Evolutionary conservation across 2,797 vertebrate species (phyloP), one percentile per base, ranked within the genome.

Genomic region (Brachyrhaphis roseni): DNA sequence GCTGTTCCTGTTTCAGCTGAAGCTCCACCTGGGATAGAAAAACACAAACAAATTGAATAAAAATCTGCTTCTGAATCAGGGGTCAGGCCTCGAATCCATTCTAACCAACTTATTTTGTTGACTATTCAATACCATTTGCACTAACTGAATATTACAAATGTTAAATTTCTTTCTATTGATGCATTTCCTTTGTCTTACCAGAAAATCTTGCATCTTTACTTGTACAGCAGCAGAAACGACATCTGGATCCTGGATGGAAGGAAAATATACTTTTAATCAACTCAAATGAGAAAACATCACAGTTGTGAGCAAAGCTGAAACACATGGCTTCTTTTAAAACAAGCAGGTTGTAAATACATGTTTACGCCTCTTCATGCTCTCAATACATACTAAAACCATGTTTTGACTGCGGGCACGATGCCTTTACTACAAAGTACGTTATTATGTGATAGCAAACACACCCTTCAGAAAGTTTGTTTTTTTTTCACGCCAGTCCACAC

Each of bases 161-260:
- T 23, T 20, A 68, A 26, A 68, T 26, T 41, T 20, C 10, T 41
- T 20, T 41, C 20, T 41, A 26, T 2, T 12, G 3, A 53, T 62
- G 2, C 3, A 28, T 31, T 23, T 31, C 6, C 2, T 53, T 16
- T 41, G 49, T 83, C 84, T 87, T 86, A 95, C 94, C 92, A 88
- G 46, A 55, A 91, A 8, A 75, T 0, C 64, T n/a, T 90, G 81
- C 82, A 93, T 85, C 82, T 88, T 92, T 13, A 47, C 82, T 23
- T 93, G 90, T 0, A 93, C 80, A 55, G 77, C 88, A 68, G 90
- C 87, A 66, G 89, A 91, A 10, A 90, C 72, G 8, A 85, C 11
- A 0, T 75, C 82, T 8, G 82, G 81, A 78, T 95, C 90, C 93
- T 95, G 49, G 10, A 43, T 26, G 7, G 53, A 34, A 53, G 11